Evolutionary conservation across 2,888 invertebrate genomes (phyloP).

Genomic region (Cerceris rybyensis): DNA sequence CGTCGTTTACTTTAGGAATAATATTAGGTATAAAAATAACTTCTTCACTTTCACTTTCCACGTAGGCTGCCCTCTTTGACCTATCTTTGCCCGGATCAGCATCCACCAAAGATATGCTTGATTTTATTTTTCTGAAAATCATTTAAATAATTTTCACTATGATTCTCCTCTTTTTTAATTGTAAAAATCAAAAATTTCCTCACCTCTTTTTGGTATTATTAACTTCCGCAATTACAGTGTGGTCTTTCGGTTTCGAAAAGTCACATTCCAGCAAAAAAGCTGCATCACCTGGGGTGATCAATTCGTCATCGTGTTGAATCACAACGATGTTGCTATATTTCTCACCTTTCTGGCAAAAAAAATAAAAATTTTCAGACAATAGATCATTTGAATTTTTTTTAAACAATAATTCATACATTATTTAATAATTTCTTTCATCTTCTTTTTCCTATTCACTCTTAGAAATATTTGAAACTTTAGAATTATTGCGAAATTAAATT

Average conservation of each 20-base stretch:
- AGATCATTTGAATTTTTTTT: not conserved
- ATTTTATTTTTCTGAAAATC: conserved; percentile 56
- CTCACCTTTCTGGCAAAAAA: conserved; percentile 81
- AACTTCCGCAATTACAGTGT: conserved; percentile 83
- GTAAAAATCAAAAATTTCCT: conserved; percentile 2
- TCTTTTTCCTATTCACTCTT: too few relatives aligned
- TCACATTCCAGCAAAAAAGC: conserved; percentile 87
- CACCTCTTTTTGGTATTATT: conserved; percentile 73
- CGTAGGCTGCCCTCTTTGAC: conserved; percentile 62
- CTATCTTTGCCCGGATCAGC: conserved; percentile 70
- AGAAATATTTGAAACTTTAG: too few relatives aligned
- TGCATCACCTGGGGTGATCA: conserved; percentile 86
- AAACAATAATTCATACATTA: not conserved
- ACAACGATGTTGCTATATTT: conserved; percentile 85
- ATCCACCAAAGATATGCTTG: conserved; percentile 69
- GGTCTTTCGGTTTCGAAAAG: conserved; percentile 83
- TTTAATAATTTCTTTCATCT: not conserved
- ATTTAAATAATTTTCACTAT: not conserved
- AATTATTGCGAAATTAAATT: too few relatives aligned
- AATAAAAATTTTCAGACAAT: not conserved
- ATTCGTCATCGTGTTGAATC: conserved; percentile 86
- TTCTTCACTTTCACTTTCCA: conserved; percentile 63
- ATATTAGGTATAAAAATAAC: conserved; percentile 63
- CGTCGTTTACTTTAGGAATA: conserved; percentile 61
- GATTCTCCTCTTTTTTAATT: not conserved